A percentile compares a stretch with the other conserved stretches of the same genome.
These are phyloP conservation scores for Corythoichthys intestinalis DNA, from an alignment of 2,113 vertebrate genomes.

Conservation along the genomic window DNA sequence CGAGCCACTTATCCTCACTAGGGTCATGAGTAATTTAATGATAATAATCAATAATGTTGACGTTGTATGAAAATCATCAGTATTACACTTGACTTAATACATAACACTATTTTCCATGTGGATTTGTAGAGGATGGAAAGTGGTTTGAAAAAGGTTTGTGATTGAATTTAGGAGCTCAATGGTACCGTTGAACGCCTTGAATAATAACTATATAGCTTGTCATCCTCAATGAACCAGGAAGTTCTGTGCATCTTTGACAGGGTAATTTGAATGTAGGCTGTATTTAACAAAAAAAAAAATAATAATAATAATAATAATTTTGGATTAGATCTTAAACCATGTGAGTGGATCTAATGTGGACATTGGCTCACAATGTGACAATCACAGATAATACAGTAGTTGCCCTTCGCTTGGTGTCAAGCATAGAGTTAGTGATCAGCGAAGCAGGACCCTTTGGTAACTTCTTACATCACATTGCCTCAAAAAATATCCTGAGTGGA, in stretches of 20 bases:
- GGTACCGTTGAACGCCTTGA: background rate
- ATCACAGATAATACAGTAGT: too few species aligned
- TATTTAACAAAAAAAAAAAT: too few species aligned
- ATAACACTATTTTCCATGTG: background rate
- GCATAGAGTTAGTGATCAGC: slow-evolving; percentile 1
- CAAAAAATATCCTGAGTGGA: slow-evolving; percentile 48
- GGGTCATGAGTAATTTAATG: background rate
- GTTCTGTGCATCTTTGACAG: too few species aligned
- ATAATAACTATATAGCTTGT: background rate
- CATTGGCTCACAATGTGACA: too few species aligned
- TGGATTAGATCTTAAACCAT: too few species aligned
- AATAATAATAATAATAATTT: too few species aligned
- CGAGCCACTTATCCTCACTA: too few species aligned
- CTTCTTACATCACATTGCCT: slow-evolving; percentile 30
- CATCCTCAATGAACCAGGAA: background rate
- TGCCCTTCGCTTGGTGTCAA: background rate
- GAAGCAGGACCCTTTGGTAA: slow-evolving; percentile 20
- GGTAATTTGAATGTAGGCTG: too few species aligned
- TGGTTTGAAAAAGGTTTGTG: too few species aligned
- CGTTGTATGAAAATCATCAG: background rate
- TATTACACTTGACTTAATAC: background rate
- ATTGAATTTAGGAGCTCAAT: background rate
- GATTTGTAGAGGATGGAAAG: background rate
- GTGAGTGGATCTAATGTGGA: too few species aligned
- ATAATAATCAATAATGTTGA: background rate